These are phyloP conservation scores for Cyclina sinensis DNA, from an alignment of 1,140 invertebrate species.

Conservation along the genomic window DNA sequence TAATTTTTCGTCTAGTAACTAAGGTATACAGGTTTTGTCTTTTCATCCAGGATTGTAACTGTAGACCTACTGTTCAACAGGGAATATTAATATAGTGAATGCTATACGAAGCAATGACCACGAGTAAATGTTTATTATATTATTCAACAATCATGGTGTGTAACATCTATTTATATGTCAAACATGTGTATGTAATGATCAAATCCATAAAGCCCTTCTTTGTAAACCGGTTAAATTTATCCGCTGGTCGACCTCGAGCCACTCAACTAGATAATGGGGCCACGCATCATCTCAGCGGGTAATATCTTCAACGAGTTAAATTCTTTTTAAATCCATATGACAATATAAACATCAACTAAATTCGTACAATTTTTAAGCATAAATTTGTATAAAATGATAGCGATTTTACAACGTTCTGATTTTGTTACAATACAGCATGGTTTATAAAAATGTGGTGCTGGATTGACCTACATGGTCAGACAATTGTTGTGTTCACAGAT, in stretches of 20 bases:
- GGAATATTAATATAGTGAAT: too few relatives aligned
- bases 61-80: too few relatives aligned
- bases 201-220: background rate
- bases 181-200: too few relatives aligned
- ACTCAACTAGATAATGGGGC: constrained; percentile 8
- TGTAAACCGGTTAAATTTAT: constrained; percentile 2
- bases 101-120: too few relatives aligned
- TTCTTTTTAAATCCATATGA: constrained; percentile 14
- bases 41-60: too few relatives aligned
- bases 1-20: too few relatives aligned
- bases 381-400: constrained; percentile 3
- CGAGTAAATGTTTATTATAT: too few relatives aligned
- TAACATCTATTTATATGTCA: too few relatives aligned
- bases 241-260: constrained; percentile 8
- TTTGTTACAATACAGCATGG: background rate
- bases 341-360: constrained; percentile 30
- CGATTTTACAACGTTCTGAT: background rate
- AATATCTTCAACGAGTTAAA: background rate
- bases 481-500: background rate
- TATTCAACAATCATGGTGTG: too few relatives aligned
- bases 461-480: background rate
- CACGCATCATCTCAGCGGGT: constrained; percentile 23
- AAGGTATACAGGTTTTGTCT: too few relatives aligned
- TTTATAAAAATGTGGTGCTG: background rate
- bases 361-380: constrained; percentile 21